Base-by-base conservation (phyloP, 92 coral and sea anemone genomes). In the Palythoa grandis region DNA sequence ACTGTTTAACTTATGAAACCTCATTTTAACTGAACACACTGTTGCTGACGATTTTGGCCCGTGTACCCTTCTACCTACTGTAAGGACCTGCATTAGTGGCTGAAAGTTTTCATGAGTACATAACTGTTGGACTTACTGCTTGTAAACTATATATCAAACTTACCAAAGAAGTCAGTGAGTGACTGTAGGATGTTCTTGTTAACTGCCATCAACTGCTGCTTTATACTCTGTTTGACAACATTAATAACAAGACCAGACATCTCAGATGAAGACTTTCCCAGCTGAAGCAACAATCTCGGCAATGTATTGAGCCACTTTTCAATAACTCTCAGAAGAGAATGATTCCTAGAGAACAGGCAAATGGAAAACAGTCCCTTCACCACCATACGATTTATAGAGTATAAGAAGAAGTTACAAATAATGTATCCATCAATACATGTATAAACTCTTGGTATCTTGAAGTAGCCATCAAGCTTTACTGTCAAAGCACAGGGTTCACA, bases 221-320 rank as follows among this genome's bases (percentile, higher is more conserved):
- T 84, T 75, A 92, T 20, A 10, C 87, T 87, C 58, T 83, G 87
- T 20, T 80, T 82, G 79, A 94, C 53, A 71, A 92, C 92, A 53
- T 72, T 70, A 15, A 94, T 71, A 20, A 92, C 90, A 35, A 90
- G 72, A 70, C 23, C 52, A 35, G 89, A 88, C 85, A 92, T 74
- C 79, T 87, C 90, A 17, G 94, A 88, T 71, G 76, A 90, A 38
- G 88, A 80, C 40, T 85, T 76, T 47, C 88, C 89, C 20, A 90
- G 77, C 25, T 90, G 93, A 24, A 89, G 83, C 70, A 94, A 76
- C 83, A 92, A 71, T 58, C 70, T 76, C 15, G 95, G 98, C 40
- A 94, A 71, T 16, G 95, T 82, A 12, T 47, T 19, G 11, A 92
- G 63, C 98, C 95, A 94, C 71, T 87, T 82, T 47, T 94, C 74